These are phyloP conservation scores for Leucosticte australis DNA, from an alignment of 2,113 vertebrate genomes.

Conservation along the genomic window DNA sequence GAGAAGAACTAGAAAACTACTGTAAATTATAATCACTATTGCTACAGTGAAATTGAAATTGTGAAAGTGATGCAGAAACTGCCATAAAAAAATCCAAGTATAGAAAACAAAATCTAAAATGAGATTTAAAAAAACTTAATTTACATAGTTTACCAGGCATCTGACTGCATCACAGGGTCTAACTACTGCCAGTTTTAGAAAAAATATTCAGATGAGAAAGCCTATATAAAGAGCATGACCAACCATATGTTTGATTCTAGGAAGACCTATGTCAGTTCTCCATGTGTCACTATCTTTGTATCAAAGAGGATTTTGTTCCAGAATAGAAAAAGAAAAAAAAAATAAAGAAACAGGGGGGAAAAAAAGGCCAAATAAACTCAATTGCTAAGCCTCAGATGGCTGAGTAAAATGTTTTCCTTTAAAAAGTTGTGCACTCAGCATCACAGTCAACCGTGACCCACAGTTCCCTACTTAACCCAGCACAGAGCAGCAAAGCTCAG, in stretches of 20 bases:
- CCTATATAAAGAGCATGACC: not conserved
- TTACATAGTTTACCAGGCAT: not conserved
- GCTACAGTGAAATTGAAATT: not conserved
- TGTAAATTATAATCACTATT: not conserved
- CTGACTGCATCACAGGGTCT: not conserved
- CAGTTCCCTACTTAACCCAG: not conserved
- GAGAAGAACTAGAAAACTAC: not conserved
- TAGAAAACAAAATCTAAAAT: not conserved
- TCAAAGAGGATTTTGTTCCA: not conserved
- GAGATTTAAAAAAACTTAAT: not conserved
- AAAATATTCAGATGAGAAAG: not conserved
- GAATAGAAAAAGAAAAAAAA: fast-evolving
- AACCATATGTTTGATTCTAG: not conserved
- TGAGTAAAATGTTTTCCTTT: not conserved
- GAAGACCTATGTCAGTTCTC: not conserved
- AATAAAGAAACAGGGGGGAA: not conserved
- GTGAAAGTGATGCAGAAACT: not conserved
- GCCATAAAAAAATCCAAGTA: not conserved
- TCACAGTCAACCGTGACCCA: not conserved
- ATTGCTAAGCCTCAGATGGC: not conserved
- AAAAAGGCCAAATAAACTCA: not conserved
- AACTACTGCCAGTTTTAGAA: not conserved
- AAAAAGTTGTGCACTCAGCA: not conserved
- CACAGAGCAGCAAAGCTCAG: not conserved
- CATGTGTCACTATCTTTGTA: not conserved